Conservation (phyloP, 92 coral and sea anemone genomes). For the Siderastrea radians region DNA sequence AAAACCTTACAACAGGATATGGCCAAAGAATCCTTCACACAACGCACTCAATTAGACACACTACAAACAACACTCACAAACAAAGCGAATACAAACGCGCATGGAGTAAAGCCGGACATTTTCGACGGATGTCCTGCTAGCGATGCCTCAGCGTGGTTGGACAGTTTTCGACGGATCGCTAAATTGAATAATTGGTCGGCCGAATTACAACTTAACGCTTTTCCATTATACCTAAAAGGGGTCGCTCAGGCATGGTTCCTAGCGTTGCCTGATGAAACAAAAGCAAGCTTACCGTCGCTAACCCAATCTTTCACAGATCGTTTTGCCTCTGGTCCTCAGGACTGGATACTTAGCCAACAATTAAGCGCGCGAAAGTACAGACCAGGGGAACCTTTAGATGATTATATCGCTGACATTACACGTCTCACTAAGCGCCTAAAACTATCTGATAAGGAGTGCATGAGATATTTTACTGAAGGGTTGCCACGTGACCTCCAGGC, state of each 20-base stretch:
- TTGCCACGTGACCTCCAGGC: background rate
- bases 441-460: background rate
- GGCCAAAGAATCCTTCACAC: too few species aligned
- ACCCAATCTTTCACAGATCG: background rate
- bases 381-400: background rate
- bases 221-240: background rate
- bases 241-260: conserved; percentile 5
- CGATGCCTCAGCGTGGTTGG: background rate
- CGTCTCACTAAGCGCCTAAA: background rate
- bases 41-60: too few species aligned
- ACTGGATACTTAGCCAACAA: conserved; percentile 1
- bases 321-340: background rate
- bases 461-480: conserved; percentile 1
- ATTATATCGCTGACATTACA: background rate
- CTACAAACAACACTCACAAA: too few species aligned
- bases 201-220: background rate
- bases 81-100: too few species aligned
- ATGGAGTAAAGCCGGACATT: background rate
- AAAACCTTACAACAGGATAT: too few species aligned
- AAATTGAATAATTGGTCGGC: background rate
- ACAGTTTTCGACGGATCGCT: background rate
- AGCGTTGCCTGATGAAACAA: background rate
- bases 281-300: background rate
- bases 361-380: background rate
- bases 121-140: background rate